Conservation (phyloP, 2,113 vertebrate species). For the Ceyx cyanopectus region DNA sequence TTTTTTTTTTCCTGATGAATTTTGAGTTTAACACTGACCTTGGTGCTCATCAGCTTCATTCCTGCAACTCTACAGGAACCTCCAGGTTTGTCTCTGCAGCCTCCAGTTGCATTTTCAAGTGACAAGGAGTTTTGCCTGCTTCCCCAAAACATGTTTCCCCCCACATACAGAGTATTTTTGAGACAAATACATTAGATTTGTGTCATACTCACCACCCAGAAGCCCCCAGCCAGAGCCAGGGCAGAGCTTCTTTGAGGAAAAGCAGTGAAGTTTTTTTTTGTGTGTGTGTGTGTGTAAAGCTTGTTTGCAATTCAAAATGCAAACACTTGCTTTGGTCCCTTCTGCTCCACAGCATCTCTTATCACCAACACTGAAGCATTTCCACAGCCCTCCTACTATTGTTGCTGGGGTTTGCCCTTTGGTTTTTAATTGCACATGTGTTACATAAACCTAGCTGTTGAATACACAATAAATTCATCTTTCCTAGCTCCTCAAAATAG, state of each 20-base stretch:
- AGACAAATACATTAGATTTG: neutral
- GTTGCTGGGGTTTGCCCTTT: neutral
- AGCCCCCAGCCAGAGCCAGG: neutral
- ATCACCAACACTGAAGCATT: neutral
- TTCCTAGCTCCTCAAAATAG: slow-evolving; percentile 43
- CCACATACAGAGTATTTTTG: rapidly evolving
- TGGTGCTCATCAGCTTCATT: neutral
- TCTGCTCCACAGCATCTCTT: neutral
- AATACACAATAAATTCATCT: neutral
- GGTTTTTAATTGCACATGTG: neutral
- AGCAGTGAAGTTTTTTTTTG: neutral
- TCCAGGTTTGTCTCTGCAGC: neutral
- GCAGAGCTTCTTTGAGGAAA: neutral
- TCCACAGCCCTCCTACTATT: neutral
- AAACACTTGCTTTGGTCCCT: neutral
- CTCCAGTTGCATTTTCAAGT: neutral
- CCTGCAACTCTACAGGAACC: neutral
- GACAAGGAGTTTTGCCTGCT: neutral
- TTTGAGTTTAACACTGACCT: neutral
- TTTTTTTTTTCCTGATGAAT: neutral
- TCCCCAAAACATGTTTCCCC: neutral
- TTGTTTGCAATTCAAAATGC: neutral
- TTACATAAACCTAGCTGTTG: neutral
- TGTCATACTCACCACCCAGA: neutral
- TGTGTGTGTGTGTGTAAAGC: neutral